A percentile compares a stretch with the other conserved stretches of the same genome.
Evolutionary conservation across 2,113 vertebrate species (phyloP).

Genomic region (Camelus dromedarius): DNA sequence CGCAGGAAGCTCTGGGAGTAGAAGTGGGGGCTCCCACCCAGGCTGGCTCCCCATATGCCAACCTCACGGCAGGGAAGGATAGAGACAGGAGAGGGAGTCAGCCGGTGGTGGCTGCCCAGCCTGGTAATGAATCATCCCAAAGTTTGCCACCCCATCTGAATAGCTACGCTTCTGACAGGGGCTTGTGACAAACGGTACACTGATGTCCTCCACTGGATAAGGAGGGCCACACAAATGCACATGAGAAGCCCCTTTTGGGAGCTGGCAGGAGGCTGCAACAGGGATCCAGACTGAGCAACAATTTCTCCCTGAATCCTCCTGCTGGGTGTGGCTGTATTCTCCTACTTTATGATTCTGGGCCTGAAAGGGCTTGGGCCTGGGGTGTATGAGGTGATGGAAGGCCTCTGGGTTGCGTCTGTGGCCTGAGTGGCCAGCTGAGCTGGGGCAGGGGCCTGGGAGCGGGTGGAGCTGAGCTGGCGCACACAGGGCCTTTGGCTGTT

Average conservation of each 20-base stretch:
- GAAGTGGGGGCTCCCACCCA: not conserved
- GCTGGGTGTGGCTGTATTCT: not conserved
- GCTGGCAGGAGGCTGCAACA: accelerated
- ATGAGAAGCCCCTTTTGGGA: not conserved
- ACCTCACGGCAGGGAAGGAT: not conserved
- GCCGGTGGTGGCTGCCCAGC: not conserved
- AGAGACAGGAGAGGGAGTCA: not conserved
- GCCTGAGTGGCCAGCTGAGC: not conserved
- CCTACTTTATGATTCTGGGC: not conserved
- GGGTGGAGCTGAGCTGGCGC: not conserved
- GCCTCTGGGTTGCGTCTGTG: not conserved
- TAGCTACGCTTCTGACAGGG: constrained; percentile 61
- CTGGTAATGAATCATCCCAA: constrained; percentile 39
- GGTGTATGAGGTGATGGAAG: not conserved
- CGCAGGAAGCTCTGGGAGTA: not conserved
- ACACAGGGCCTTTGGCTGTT: not conserved
- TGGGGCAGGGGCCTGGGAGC: accelerated
- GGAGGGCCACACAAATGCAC: not conserved
- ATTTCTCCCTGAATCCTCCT: not conserved
- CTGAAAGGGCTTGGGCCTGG: not conserved
- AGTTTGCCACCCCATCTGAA: constrained; percentile 46
- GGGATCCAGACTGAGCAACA: not conserved
- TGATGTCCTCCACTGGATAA: constrained; percentile 41
- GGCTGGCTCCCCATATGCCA: not conserved
- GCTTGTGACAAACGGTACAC: constrained; percentile 67